phyloP scores from a whole-genome alignment of 2,888 invertebrate genomes.

The Volucella zonaria region DNA sequence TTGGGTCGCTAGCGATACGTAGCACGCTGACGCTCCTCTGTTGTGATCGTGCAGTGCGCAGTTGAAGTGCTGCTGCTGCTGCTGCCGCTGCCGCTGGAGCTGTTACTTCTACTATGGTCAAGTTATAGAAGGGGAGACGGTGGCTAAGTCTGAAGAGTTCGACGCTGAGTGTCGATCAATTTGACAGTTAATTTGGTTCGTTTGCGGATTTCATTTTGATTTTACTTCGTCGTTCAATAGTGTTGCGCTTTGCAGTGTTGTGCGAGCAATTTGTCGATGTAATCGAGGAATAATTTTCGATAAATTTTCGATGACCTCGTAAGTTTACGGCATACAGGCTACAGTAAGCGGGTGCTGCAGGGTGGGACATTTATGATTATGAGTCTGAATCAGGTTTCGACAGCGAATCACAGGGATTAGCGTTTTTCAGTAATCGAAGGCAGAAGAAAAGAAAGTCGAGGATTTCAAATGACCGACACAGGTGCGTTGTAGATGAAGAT shows the following conservation, averaged over 20 bases:
- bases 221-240: slow-evolving; percentile 27
- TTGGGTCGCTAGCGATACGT: slow-evolving; percentile 16
- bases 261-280: slow-evolving; percentile 65
- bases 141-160: slow-evolving; percentile 47
- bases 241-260: not conserved
- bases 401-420: not conserved
- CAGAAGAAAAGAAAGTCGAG: not conserved
- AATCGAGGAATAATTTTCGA: slow-evolving; percentile 59
- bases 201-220: slow-evolving; percentile 61
- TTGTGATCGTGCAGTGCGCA: slow-evolving; percentile 65
- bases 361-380: slow-evolving; percentile 21
- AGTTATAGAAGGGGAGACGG: slow-evolving; percentile 25
- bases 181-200: slow-evolving; percentile 71
- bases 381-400: not conserved
- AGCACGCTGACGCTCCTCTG: slow-evolving; percentile 29
- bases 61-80: slow-evolving; percentile 48
- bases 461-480: no score
- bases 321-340: slow-evolving; percentile 21
- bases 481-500: no score
- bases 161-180: slow-evolving; percentile 68
- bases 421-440: not conserved
- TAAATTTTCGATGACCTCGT: slow-evolving; percentile 62
- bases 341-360: not conserved
- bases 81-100: slow-evolving; percentile 4
- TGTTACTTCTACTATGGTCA: not conserved